A percentile compares a stretch with the other conserved stretches of the same genome.
Evolutionary conservation across 1,140 invertebrate species (phyloP).

Genomic region (Ridgeia piscesae): DNA sequence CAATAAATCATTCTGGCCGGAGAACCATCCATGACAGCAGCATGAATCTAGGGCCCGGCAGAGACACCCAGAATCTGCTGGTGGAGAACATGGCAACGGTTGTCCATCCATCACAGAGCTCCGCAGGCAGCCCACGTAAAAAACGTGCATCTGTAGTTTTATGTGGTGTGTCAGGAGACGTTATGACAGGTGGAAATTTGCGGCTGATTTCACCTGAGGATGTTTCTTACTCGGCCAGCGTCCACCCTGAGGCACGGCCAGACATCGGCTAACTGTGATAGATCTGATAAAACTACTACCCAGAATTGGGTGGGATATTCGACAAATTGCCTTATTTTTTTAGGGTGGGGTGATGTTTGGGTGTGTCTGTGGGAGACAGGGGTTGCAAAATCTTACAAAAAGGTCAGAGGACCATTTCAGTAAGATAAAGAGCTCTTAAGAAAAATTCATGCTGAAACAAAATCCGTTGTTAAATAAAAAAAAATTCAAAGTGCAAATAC

Average conservation of each 20-base stretch:
- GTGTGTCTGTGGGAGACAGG: no score
- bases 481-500: no score
- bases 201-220: not conserved
- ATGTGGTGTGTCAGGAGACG: not conserved
- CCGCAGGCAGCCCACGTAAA: not conserved
- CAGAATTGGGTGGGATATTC: no score
- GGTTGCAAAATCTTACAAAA: no score
- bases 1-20: not conserved
- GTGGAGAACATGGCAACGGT: not conserved
- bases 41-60: not conserved
- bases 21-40: not conserved
- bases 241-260: not conserved
- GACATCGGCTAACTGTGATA: not conserved
- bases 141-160: not conserved
- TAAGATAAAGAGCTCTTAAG: no score
- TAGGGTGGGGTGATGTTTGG: no score
- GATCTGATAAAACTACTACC: not conserved
- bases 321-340: no score
- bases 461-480: no score
- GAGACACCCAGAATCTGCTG: not conserved
- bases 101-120: not conserved
- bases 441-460: no score
- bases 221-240: not conserved
- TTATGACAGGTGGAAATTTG: not conserved
- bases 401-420: no score